Base-by-base conservation (phyloP, 2,888 invertebrate genomes). In the Chromoteleia sp. region DNA sequence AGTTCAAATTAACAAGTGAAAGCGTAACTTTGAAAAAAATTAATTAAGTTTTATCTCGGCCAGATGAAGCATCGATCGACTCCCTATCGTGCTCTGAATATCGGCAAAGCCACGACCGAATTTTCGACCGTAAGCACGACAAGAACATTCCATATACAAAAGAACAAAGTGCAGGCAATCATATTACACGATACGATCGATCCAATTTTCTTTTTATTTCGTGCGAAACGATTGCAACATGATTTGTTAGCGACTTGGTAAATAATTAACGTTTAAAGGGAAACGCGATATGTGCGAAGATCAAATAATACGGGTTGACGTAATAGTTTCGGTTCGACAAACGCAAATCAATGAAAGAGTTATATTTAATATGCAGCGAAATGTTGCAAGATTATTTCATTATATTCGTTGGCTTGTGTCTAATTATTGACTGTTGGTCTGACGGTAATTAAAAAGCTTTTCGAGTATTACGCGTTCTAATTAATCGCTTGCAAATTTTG, bases 401-500 rank as follows among this genome's bases (percentile, higher is more conserved):
- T 41, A 54, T 10, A 43, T 21, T 10, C 30, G 25, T 29, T 14
- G 7, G 14, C 30, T 43, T 45, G 12, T 30, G 5, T 10, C 21
- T 30, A 43, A 68, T 68, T 68, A 56, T 14, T 10, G 10, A 45
- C 30, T 10, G 33, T 30, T 3, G 52, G 48, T 56, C n/a, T 7
- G 29, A 29, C 17, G 33, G 29, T 43, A 71, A 59, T 41, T 25
- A 61, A 71, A 71, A 71, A 71, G 50, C 17, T 5, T 6, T 6
- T 5, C n/a, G 14, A 39, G 21, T 19, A 67, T 41, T 41, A 6
- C 12, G 30, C 15, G 14, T 30, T 30, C 29, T 67, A 67, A 67
- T 54, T 67, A 54, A 30, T 54, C 41, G 54, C 21, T 30, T 30
- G 48, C 25, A 59, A 59, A 59, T 71, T 71, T 50, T 33, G 45